Conservation (phyloP, 2,797 vertebrate species). For the Pseudochaenichthys georgianus region DNA sequence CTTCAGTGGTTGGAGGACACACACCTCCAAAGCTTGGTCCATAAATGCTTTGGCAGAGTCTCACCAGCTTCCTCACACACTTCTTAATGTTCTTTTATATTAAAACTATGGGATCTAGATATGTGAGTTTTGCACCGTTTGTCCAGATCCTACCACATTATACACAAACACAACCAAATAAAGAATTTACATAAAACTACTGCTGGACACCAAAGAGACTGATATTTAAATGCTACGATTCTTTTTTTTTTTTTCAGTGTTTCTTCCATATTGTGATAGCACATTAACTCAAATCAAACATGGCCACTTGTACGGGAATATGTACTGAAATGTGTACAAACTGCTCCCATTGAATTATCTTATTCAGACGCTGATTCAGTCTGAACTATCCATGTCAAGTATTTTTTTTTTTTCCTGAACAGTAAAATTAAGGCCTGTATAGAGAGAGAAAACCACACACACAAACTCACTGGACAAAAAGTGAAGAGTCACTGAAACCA, state of each 20-base stretch:
- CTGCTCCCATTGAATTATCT: conserved; percentile 57
- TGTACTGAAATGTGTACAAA: conserved; percentile 63
- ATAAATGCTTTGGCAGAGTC: conserved; percentile 58
- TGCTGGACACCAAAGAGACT: conserved; percentile 77
- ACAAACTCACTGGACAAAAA: conserved; percentile 74
- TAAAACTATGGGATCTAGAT: conserved; percentile 61
- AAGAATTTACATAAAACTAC: conserved; percentile 78
- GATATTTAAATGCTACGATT: conserved; percentile 77
- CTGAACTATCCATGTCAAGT: conserved; percentile 62
- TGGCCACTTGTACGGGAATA: conserved; percentile 63
- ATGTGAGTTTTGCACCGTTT: conserved; percentile 59
- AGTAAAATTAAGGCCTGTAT: conserved; percentile 74
- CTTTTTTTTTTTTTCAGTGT: conserved; percentile 52
- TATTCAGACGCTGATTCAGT: conserved; percentile 52
- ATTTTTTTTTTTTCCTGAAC: conserved; percentile 69
- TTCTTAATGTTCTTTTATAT: conserved; percentile 30
- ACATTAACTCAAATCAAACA: conserved; percentile 74
- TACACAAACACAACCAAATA: conserved; percentile 77
- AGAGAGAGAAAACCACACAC: conserved; percentile 61
- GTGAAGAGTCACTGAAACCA: conserved; percentile 75
- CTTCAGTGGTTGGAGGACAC: conserved; percentile 30
- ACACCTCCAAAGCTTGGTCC: conserved; percentile 40
- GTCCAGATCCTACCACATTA: conserved; percentile 69
- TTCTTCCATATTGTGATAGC: conserved; percentile 63
- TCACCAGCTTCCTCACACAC: conserved; percentile 36